Percentiles rank a stretch among this genome's conserved stretches.
These are phyloP conservation scores for Poeciliopsis turrubarensis DNA, from an alignment of 2,113 vertebrate genomes.

Conservation along the genomic window DNA sequence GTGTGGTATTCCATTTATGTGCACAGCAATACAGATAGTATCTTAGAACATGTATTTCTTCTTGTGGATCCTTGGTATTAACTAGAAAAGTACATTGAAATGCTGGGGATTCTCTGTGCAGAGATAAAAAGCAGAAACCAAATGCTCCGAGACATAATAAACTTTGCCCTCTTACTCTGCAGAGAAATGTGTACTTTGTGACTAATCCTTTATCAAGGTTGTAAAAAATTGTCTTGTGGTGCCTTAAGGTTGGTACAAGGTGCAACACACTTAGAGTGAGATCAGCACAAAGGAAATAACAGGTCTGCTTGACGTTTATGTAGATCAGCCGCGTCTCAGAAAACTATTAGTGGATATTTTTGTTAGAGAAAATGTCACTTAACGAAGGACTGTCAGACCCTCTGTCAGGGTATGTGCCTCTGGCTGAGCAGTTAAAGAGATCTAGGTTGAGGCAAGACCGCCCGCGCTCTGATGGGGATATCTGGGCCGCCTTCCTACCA, in stretches of 20 bases:
- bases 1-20: slow-evolving; percentile 13
- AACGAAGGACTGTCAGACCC: slow-evolving; percentile 22
- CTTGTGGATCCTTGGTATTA: slow-evolving; percentile 28
- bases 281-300: slow-evolving; percentile 6
- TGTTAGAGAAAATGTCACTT: slow-evolving; percentile 53
- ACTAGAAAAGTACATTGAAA: slow-evolving; percentile 25
- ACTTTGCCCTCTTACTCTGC: slow-evolving; percentile 38
- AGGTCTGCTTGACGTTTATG: neutral
- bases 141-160: neutral
- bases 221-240: slow-evolving; percentile 67
- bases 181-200: slow-evolving; percentile 69
- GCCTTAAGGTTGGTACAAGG: slow-evolving; percentile 26
- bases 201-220: slow-evolving; percentile 65
- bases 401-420: slow-evolving; percentile 40
- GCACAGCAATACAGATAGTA: slow-evolving; percentile 10
- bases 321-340: slow-evolving; percentile 1
- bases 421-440: slow-evolving; percentile 40
- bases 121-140: neutral
- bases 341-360: slow-evolving; percentile 19
- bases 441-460: slow-evolving; percentile 27
- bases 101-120: slow-evolving; percentile 9
- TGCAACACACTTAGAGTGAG: slow-evolving; percentile 11
- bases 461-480: slow-evolving; percentile 63
- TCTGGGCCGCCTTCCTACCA: slow-evolving; percentile 58
- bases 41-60: neutral